phyloP scores from a whole-genome alignment of 2,888 invertebrate species.

The Cheilosia scutellata region DNA sequence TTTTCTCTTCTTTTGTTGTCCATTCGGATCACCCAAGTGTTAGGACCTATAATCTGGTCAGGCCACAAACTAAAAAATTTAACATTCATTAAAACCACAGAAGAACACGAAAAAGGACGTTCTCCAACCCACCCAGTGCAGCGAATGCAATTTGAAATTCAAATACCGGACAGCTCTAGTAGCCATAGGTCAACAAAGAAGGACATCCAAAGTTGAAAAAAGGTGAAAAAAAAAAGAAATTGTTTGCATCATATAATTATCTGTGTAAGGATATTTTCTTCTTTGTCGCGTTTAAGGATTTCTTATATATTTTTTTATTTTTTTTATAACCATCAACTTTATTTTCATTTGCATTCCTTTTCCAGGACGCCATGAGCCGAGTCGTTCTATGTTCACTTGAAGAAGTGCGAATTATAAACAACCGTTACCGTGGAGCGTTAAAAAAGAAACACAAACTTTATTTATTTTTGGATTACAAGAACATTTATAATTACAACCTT shows the following conservation, averaged over 20 bases:
- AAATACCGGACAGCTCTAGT: slow-evolving; percentile 15
- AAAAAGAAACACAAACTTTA: too few species aligned
- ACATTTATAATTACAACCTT: too few species aligned
- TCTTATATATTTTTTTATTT: not conserved
- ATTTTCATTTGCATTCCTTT: slow-evolving; percentile 67
- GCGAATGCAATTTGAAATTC: slow-evolving; percentile 35
- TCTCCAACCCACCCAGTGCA: not conserved
- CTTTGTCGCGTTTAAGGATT: slow-evolving; percentile 15
- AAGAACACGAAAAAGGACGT: slow-evolving; percentile 54
- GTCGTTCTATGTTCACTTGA: slow-evolving; percentile 37
- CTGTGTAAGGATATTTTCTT: slow-evolving; percentile 23
- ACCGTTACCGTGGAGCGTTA: too few species aligned
- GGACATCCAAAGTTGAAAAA: slow-evolving; percentile 24
- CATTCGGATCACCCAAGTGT: slow-evolving; percentile 5
- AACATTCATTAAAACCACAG: slow-evolving; percentile 49
- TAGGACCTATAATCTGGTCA: slow-evolving; percentile 43
- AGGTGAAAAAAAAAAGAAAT: not conserved
- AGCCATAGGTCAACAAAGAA: slow-evolving; percentile 37
- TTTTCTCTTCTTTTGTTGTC: slow-evolving; percentile 36
- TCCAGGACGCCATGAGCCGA: slow-evolving; percentile 37
- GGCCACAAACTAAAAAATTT: slow-evolving; percentile 33
- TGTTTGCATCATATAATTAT: slow-evolving; percentile 54
- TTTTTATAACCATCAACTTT: slow-evolving; percentile 21
- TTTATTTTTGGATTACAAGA: too few species aligned
- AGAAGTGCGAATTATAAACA: too few species aligned